Percentiles rank a stretch among this genome's conserved stretches.
Evolutionary conservation across 2,797 vertebrate species (phyloP).

Genomic region (Anolis apletophallus): DNA sequence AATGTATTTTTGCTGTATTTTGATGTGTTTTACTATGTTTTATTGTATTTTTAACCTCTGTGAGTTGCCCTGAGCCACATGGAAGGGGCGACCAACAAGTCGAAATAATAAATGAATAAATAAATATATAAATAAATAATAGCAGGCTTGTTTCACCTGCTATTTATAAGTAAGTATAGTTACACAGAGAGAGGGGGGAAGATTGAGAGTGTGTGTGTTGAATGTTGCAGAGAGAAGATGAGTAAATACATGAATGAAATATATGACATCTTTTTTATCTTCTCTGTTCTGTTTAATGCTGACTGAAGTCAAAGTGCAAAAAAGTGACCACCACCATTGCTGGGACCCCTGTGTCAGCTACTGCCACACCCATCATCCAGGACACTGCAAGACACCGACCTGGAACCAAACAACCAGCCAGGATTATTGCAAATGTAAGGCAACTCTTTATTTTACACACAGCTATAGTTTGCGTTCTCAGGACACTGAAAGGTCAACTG

Average conservation of each 20-base stretch:
- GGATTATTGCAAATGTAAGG: conserved; percentile 94
- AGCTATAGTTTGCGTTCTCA: neutral
- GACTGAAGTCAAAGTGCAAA: conserved; percentile 91
- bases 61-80: no score
- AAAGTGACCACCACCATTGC: conserved; percentile 91
- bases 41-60: no score
- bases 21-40: no score
- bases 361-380: conserved; percentile 86
- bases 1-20: no score
- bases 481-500: neutral
- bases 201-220: no score
- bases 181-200: neutral
- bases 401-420: conserved; percentile 90
- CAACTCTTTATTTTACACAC: neutral
- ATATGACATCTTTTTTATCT: conserved; percentile 30
- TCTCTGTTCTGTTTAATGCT: conserved; percentile 38
- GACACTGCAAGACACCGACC: conserved; percentile 87
- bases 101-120: no score
- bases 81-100: no score
- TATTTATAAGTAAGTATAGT: conserved; percentile 13
- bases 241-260: neutral
- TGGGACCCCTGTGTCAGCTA: conserved; percentile 94
- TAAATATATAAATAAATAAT: no score
- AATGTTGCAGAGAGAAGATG: no score
- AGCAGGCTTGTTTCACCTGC: neutral